These are phyloP conservation scores for Solea senegalensis DNA, from an alignment of 2,113 vertebrate species.

Conservation along the genomic window DNA sequence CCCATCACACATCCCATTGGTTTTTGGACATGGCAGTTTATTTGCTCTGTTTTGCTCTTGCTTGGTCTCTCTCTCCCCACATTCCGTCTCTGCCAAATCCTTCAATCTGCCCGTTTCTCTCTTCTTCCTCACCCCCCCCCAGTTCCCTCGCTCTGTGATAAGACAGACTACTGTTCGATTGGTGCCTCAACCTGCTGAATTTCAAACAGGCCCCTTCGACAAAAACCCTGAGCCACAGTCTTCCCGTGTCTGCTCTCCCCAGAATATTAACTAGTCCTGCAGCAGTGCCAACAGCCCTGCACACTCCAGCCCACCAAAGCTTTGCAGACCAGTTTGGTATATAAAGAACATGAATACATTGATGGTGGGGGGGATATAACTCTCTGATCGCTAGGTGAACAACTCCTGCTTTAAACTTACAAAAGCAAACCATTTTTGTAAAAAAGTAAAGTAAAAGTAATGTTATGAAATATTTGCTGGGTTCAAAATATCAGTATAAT, in stretches of 20 bases:
- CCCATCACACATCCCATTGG: slow-evolving; percentile 1
- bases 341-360: slow-evolving; percentile 1
- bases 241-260: slow-evolving; percentile 58
- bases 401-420: too few relatives aligned
- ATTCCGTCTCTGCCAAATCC: slow-evolving; percentile 42
- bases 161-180: slow-evolving; percentile 69
- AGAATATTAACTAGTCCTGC: slow-evolving; percentile 71
- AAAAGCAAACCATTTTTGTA: too few relatives aligned
- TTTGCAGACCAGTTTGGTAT: slow-evolving; percentile 31
- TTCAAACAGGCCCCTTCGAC: slow-evolving; percentile 69
- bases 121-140: slow-evolving; percentile 36
- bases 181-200: slow-evolving; percentile 71
- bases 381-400: not conserved
- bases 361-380: slow-evolving; percentile 1
- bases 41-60: slow-evolving; percentile 48
- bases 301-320: slow-evolving; percentile 21
- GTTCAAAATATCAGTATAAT: not conserved
- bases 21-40: slow-evolving; percentile 32
- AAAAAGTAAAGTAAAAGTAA: too few relatives aligned
- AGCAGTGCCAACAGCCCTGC: slow-evolving; percentile 39
- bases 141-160: slow-evolving; percentile 61
- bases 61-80: slow-evolving; percentile 21
- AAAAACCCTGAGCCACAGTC: slow-evolving; percentile 53
- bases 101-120: slow-evolving; percentile 47
- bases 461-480: not conserved